Evolutionary conservation across 2,113 vertebrate species (phyloP), one percentile per base, ranked within the genome.

Genomic region (Pedetes capensis): DNA sequence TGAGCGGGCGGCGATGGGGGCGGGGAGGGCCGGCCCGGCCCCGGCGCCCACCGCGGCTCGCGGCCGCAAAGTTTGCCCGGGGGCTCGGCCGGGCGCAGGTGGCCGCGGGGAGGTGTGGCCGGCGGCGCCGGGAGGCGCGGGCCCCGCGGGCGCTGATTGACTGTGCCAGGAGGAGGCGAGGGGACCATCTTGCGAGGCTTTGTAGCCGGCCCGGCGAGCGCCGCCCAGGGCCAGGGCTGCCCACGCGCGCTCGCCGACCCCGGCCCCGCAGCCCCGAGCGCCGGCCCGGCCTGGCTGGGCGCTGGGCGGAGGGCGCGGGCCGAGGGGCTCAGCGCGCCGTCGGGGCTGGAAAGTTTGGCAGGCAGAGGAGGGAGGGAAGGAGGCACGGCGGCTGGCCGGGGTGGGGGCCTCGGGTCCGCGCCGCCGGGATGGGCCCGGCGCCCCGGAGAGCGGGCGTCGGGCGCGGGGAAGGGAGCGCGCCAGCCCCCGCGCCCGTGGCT

Each of bases 41-140:
- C 87, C 72, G 47, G 96, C 96, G 94, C 93, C 95, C 97, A 92
- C 95, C 87, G 91, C 74, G 81, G 87, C 68, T 88, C 91, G 81
- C 89, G 95, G 93, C 84, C 96, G 97, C 96, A 94, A 98, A 98
- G 97, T 98, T 98, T 97, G 97, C 97, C 97, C 80, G 83, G 97
- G 95, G 86, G 95, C 97, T 49, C 8, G 93, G 91, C 94, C 47
- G 76, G 96, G 97, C 95, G 96, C 97, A 97, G 97, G 76, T 96
- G 97, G 95, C 96, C 81, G 44, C 95, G 71, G 95, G 97, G 96
- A 96, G 95, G 97, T 97, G 97, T 97, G 94, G 95, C 91, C 94
- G 90, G 92, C 76, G 57, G 97, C 83, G 59, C 71, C 12, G 66
- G 93, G 95, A 44, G 91, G 89, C 94, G 94, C 97, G 87, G 96